These are phyloP conservation scores for Cylindroiulus punctatus DNA, from an alignment of 2,888 invertebrate genomes.

Conservation along the genomic window DNA sequence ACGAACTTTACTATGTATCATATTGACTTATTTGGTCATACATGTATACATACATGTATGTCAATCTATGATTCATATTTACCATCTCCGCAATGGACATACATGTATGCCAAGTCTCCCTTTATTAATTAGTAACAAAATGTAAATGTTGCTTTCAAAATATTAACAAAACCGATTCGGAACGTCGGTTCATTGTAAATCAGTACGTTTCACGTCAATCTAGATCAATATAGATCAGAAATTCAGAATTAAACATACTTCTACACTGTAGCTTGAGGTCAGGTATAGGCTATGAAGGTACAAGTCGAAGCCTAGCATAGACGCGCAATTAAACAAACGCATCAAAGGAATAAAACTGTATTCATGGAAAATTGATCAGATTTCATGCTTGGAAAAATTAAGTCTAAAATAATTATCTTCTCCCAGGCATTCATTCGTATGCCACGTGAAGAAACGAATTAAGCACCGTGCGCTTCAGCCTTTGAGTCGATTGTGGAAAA, in stretches of 20 bases:
- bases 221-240: too few relatives aligned
- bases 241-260: too few relatives aligned
- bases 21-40: too few relatives aligned
- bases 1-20: too few relatives aligned
- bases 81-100: too few relatives aligned
- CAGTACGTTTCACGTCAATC: background rate
- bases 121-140: too few relatives aligned
- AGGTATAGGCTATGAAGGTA: too few relatives aligned
- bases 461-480: background rate
- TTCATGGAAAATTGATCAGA: slow-evolving; percentile 1
- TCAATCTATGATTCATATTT: too few relatives aligned
- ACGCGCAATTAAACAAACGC: background rate
- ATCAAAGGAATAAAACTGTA: background rate
- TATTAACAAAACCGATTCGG: background rate
- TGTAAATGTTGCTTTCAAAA: too few relatives aligned
- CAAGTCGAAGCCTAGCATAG: background rate
- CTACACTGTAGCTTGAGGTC: background rate
- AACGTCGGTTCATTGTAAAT: background rate
- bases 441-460: background rate
- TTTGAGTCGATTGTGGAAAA: background rate
- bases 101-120: too few relatives aligned
- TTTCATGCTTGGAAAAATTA: background rate
- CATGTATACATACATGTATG: too few relatives aligned
- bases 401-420: background rate
- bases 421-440: background rate